Percentiles rank a stretch among this genome's conserved stretches.
These are phyloP conservation scores for Okapia johnstoni DNA, from an alignment of 2,113 vertebrate species.

Conservation along the genomic window DNA sequence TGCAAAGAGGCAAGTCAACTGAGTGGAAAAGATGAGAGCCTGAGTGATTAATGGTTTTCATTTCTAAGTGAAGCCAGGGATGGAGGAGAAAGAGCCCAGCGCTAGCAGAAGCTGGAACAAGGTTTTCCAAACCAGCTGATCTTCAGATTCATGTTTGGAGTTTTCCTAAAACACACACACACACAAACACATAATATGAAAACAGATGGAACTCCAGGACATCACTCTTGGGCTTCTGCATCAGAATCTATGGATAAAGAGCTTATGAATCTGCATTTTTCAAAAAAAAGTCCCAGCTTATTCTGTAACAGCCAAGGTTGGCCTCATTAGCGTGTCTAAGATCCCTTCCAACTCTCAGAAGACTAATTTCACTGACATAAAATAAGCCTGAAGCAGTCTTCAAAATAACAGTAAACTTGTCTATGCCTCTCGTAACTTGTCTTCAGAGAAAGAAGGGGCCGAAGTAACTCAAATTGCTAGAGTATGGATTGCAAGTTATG, in stretches of 20 bases:
- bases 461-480: not conserved
- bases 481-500: not conserved
- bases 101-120: not conserved
- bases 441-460: not conserved
- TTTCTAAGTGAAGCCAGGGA: not conserved
- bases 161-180: not conserved
- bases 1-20: not conserved
- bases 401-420: not conserved
- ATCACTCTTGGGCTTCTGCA: not conserved
- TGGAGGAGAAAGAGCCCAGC: not conserved
- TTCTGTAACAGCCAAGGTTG: not conserved
- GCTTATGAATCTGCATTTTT: not conserved
- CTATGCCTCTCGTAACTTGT: not conserved
- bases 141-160: not conserved
- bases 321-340: not conserved
- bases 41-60: not conserved
- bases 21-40: not conserved
- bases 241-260: not conserved
- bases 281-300: not conserved
- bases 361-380: not conserved
- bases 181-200: not conserved
- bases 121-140: not conserved
- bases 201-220: not conserved
- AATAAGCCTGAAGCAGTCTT: not conserved
- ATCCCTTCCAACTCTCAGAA: not conserved